Evolutionary conservation across 2,113 vertebrate genomes (phyloP), one percentile per base, ranked within the genome.

Genomic region (Lipotes vexillifer): DNA sequence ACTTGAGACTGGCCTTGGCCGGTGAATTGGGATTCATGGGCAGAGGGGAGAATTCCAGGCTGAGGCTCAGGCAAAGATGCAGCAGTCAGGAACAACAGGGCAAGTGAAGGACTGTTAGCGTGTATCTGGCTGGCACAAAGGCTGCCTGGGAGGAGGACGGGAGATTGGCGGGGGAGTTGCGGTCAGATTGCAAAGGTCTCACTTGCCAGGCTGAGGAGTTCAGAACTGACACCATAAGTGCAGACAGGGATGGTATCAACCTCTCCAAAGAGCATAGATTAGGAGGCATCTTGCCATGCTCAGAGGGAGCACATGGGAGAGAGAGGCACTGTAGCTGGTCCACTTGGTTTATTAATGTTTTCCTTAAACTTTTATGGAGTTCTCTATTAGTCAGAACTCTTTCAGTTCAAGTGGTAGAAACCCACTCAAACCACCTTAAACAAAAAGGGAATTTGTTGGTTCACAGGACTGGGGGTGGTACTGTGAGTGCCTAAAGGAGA

Each of bases 31-130:
- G 68, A 31, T 68, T 49, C 55, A 10, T 41, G 25, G 23, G 27
- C 17, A 4, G 41, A 15, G 10, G 1, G 9, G 36, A 2, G 8
- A 4, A 0, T 12, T 11, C 44, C 66, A 6, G 57, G n/a, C 10
- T n/a, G 36, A 80, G 49, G 77, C 31, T 2, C 14, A 9, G 2
- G 38, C 63, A 15, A 0, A 57, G 25, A 11, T 10, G 25, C 36
- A 41, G 27, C 41, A 13, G 17, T 10, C 65, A 31, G 12, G 72
- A 52, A 29, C 14, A 25, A 2, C 36, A 2, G 21, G 66, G 49
- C 59, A 36, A 20, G 33, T 8, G 25, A 6, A 18, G 36, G 0
- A 36, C 55, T 14, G 52, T 8, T 69, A 71, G 69, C 20, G 0
- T 68, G 29, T 31, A n/a, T n/a, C 65, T 36, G 46, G 57, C 13